phyloP scores from a whole-genome alignment of 2,797 vertebrate species.

The Leptoclinus maculatus region DNA sequence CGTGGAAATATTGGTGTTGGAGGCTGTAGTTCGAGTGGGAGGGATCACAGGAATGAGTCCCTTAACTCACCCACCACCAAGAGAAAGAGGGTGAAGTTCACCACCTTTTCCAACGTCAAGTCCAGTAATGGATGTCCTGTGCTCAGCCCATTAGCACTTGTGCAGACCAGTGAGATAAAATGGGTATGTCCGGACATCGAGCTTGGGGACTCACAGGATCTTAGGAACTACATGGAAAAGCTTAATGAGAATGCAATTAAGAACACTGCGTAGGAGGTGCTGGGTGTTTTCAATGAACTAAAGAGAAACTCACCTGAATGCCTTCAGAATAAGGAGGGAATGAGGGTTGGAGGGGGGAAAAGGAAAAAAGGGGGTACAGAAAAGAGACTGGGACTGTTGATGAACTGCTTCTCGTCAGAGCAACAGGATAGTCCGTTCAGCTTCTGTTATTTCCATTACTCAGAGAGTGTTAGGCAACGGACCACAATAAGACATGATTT shows the following conservation, averaged over 20 bases:
- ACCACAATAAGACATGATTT: slow-evolving; percentile 52
- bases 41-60: slow-evolving; percentile 85
- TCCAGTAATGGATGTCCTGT: slow-evolving; percentile 87
- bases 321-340: slow-evolving; percentile 79
- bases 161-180: slow-evolving; percentile 90
- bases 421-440: slow-evolving; percentile 64
- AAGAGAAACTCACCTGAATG: slow-evolving; percentile 86
- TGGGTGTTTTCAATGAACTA: slow-evolving; percentile 71
- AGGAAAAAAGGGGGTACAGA: slow-evolving; percentile 17
- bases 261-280: slow-evolving; percentile 76
- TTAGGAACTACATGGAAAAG: slow-evolving; percentile 90
- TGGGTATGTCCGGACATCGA: slow-evolving; percentile 94
- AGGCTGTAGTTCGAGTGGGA: slow-evolving; percentile 76
- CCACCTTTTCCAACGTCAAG: slow-evolving; percentile 91
- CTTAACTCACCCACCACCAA: slow-evolving; percentile 92
- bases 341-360: slow-evolving; percentile 17
- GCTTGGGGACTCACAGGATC: slow-evolving; percentile 88
- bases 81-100: slow-evolving; percentile 95
- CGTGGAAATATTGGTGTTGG: slow-evolving; percentile 73
- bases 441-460: slow-evolving; percentile 71
- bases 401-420: slow-evolving; percentile 66
- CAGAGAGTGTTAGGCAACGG: slow-evolving; percentile 60
- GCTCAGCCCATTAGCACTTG: slow-evolving; percentile 86
- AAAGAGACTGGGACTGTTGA: slow-evolving; percentile 51
- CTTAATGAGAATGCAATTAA: slow-evolving; percentile 87